Percentiles rank a stretch among this genome's conserved stretches.
Evolutionary conservation across 1,140 invertebrate genomes (phyloP).

Genomic region (Periplaneta americana): DNA sequence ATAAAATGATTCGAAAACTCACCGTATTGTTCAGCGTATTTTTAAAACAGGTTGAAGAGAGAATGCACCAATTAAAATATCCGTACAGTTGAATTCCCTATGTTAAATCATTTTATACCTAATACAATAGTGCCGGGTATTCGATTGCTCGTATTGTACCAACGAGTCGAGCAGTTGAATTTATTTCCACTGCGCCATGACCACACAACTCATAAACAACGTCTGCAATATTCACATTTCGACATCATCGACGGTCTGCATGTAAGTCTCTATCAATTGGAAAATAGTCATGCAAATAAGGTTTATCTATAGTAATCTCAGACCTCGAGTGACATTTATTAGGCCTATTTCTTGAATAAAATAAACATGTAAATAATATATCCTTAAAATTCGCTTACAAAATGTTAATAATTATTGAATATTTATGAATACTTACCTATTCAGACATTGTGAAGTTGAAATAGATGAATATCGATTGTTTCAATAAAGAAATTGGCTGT

Average conservation of each 20-base stretch:
- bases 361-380: too few relatives aligned
- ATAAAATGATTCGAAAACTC: neutral
- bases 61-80: neutral
- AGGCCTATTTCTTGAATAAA: too few relatives aligned
- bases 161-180: neutral
- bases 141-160: neutral
- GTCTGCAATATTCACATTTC: neutral
- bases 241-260: neutral
- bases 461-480: too few relatives aligned
- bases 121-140: neutral
- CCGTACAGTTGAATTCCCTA: neutral
- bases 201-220: neutral
- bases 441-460: too few relatives aligned
- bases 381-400: too few relatives aligned
- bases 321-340: too few relatives aligned
- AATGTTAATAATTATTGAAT: too few relatives aligned
- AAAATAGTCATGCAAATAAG: too few relatives aligned
- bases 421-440: too few relatives aligned
- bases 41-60: too few relatives aligned
- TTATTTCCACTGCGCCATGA: neutral
- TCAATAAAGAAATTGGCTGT: too few relatives aligned
- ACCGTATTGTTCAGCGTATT: neutral
- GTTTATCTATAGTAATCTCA: too few relatives aligned
- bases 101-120: neutral
- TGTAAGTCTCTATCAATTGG: neutral